Evolutionary conservation across 2,888 invertebrate genomes (phyloP), one percentile per base, ranked within the genome.

Genomic region (Frankliniella intonsa): DNA sequence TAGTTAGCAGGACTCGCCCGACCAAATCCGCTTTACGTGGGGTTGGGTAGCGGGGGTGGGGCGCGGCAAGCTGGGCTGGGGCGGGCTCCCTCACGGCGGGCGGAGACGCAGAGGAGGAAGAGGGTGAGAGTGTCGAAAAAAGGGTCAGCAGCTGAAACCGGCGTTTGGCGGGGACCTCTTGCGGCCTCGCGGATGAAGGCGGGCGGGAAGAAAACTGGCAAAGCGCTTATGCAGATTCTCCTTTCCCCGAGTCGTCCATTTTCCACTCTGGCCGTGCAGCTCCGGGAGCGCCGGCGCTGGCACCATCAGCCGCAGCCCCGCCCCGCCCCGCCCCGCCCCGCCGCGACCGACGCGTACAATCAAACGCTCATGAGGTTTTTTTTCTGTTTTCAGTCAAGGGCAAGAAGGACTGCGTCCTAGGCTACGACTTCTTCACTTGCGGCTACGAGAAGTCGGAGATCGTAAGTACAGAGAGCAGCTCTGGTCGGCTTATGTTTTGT

Each of bases 141-240:
- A 38, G 38, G 38, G 38, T 38, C 38, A 38, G 38, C 38, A 38
- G 38, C 38, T 38, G 38, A 38, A 5, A 38, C 38, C 38, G 38
- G 38, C 38, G 38, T 38, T 38, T 38, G 38, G 38, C 38, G 38
- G 38, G 38, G 38, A 38, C 2, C 38, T 38, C 38, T 38, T 3
- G 38, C 38, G 3, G 38, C 38, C 38, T 38, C 38, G 3, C 38
- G 38, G 38, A 38, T 38, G 38, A 38, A 38, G 38, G 38, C 38
- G 38, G 3, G 38, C 38, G 38, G 38, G 38, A 38, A 38, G 38
- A 38, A 19, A 9, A 55, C 55, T 19, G 55, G 14, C 55, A 55
- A 55, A 55, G 55, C 55, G 69, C 69, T 76, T 76, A 76, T 76
- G 69, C 69, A 22, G 69, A 76, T 76, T 62, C 62, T 62, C 62